Evolutionary conservation across 2,888 invertebrate species (phyloP).

Genomic region (Tipula unca): DNA sequence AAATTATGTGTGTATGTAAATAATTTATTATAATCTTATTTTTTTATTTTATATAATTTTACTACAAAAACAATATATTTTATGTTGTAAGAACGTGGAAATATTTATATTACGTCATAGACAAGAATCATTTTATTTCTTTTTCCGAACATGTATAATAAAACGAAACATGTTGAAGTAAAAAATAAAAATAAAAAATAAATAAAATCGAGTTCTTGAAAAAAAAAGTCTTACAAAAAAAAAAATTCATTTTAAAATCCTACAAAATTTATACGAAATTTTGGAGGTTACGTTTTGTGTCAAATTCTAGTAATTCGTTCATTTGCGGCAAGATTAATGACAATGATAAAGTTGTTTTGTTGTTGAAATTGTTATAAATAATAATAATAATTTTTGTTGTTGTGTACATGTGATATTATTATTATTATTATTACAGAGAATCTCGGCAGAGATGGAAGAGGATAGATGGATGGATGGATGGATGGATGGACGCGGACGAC

Average conservation of each 20-base stretch:
- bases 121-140: not conserved
- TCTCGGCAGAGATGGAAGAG: not conserved
- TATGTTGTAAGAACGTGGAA: constrained; percentile 9
- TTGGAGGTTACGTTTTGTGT: constrained; percentile 19
- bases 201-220: constrained; percentile 1
- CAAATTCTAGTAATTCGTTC: constrained; percentile 18
- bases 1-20: not conserved
- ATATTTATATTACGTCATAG: constrained; percentile 18
- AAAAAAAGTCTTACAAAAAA: not conserved
- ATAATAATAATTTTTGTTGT: not conserved
- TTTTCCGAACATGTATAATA: constrained; percentile 18
- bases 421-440: not conserved
- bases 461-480: not conserved
- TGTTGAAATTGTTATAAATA: constrained; percentile 10
- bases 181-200: not conserved
- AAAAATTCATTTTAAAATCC: not conserved
- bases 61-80: not conserved
- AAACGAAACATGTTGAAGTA: not conserved
- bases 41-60: not conserved
- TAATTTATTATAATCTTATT: not conserved
- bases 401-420: not conserved
- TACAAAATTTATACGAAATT: constrained; percentile 9
- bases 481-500: not conserved
- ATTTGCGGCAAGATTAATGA: constrained; percentile 19
- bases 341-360: constrained; percentile 15